Evolutionary conservation across 2,888 invertebrate genomes (phyloP), one percentile per base, ranked within the genome.

Genomic region (Synanthedon myopaeformis): DNA sequence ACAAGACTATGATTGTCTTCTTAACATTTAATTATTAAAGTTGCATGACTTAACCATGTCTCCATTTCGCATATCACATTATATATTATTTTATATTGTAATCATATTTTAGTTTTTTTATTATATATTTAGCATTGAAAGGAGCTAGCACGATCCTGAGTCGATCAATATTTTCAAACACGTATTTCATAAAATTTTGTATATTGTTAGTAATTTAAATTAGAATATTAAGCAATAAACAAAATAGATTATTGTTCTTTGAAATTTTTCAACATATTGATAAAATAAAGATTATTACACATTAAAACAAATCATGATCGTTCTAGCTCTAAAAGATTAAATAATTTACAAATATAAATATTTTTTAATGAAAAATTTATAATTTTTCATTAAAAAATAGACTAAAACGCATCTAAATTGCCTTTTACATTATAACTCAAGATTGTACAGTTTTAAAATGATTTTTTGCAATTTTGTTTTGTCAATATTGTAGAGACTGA

Each of bases 401-500:
- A 13, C 14, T 45, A 13, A 35, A 45, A 45, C 45, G 8, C 45
- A 14, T 45, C 45, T 45, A 67, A 74, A 80, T 74, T 80, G 79
- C 82, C 82, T 83, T 83, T 80, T 83, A 77, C 78, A 74, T 74
- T 72, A 73, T 70, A 78, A 78, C 75, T 73, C 69, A 73, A 70
- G 52, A 54, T 54, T 51, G 53, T 79, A 76, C 70, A 75, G 68
- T 70, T 69, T 66, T 70, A 64, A 63, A 64, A 64, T 72, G 62
- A 69, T 76, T 76, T 71, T 74, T 74, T 76, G 14, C 14, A 45
- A 13, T 13, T 14, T 13, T 12, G 10, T 45, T 71, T 67, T 74
- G 74, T 67, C 72, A 69, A 77, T 74, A 82, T 75, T 77, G 76
- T 85, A 84, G 84, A 86, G 86, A 86, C 85, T 86, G 85, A 85